Percentiles rank a stretch among this genome's conserved stretches.
Evolutionary conservation across 2,888 invertebrate genomes (phyloP).

Genomic region (Brachypterus glaber): DNA sequence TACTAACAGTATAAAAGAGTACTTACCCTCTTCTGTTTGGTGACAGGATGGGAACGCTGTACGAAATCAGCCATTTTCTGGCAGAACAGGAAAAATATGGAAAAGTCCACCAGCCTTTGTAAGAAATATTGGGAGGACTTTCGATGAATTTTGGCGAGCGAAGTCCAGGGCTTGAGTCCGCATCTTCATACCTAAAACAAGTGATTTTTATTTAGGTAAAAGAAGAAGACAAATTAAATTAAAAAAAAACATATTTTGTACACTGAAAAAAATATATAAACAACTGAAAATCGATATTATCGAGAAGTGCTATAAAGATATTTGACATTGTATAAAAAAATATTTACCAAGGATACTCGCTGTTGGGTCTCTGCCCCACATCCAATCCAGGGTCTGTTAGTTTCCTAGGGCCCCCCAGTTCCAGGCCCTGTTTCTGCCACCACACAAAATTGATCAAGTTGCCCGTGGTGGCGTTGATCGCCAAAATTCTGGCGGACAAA

Average conservation of each 20-base stretch:
- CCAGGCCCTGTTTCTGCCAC: constrained; percentile 49
- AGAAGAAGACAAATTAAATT: no score
- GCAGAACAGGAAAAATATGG: constrained; percentile 79
- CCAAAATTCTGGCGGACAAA: constrained; percentile 50
- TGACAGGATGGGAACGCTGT: constrained; percentile 60
- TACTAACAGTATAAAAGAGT: constrained; percentile 3
- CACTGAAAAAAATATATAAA: constrained; percentile 4
- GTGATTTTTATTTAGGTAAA: no score
- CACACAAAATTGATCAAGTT: constrained; percentile 49
- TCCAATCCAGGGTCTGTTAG: constrained; percentile 36
- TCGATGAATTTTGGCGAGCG: constrained; percentile 62
- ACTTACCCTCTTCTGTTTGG: constrained; percentile 45
- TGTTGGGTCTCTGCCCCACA: constrained; percentile 55
- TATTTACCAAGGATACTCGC: constrained; percentile 61
- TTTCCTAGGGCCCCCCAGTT: constrained; percentile 48
- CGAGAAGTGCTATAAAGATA: neutral
- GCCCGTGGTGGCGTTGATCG: constrained; percentile 53
- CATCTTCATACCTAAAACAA: constrained; percentile 54
- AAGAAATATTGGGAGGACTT: constrained; percentile 52
- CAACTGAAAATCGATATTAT: no score
- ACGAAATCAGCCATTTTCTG: constrained; percentile 74
- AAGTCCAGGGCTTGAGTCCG: constrained; percentile 50
- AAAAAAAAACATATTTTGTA: no score
- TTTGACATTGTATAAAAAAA: no score
- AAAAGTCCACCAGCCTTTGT: constrained; percentile 77